phyloP scores from a whole-genome alignment of 2,888 invertebrate genomes.

The Zaprionus lineosus region DNA sequence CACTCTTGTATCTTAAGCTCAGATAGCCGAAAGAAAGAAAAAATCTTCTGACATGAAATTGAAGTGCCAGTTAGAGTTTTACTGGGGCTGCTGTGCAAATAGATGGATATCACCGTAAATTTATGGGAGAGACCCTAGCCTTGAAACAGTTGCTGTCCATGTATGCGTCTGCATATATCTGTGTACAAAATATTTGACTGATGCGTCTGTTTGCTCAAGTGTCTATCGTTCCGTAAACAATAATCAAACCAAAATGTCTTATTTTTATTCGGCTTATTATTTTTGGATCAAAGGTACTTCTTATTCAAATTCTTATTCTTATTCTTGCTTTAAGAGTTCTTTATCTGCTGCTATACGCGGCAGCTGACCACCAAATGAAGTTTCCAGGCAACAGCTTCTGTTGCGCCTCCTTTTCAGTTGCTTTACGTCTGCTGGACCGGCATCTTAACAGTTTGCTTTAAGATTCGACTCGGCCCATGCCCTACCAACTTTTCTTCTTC shows the following conservation, averaged over 20 bases:
- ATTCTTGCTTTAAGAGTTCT: constrained; percentile 37
- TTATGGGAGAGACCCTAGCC: constrained; percentile 8
- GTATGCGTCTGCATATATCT: background rate
- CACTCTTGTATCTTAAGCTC: constrained; percentile 49
- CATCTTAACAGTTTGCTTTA: constrained; percentile 68
- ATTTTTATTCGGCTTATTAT: background rate
- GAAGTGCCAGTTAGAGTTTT: constrained; percentile 10
- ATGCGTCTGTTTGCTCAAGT: constrained; percentile 44
- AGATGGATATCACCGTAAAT: constrained; percentile 1
- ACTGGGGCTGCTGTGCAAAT: constrained; percentile 45
- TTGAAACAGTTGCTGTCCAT: constrained; percentile 31
- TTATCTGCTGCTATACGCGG: constrained; percentile 5
- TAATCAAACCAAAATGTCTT: constrained; percentile 10
- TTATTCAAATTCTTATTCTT: constrained; percentile 17
- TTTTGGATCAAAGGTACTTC: constrained; percentile 1
- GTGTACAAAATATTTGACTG: constrained; percentile 23
- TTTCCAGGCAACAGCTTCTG: constrained; percentile 48
- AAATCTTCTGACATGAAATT: constrained; percentile 20
- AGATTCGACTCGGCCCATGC: constrained; percentile 68
- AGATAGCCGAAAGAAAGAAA: constrained; percentile 1
- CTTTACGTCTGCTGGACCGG: constrained; percentile 44
- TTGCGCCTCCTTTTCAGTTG: constrained; percentile 51
- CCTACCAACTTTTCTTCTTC: constrained; percentile 52
- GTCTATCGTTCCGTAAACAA: constrained; percentile 5
- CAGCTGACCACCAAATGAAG: constrained; percentile 14